Conservation (phyloP, 2,113 vertebrate genomes). For the Alethe castanea region DNA sequence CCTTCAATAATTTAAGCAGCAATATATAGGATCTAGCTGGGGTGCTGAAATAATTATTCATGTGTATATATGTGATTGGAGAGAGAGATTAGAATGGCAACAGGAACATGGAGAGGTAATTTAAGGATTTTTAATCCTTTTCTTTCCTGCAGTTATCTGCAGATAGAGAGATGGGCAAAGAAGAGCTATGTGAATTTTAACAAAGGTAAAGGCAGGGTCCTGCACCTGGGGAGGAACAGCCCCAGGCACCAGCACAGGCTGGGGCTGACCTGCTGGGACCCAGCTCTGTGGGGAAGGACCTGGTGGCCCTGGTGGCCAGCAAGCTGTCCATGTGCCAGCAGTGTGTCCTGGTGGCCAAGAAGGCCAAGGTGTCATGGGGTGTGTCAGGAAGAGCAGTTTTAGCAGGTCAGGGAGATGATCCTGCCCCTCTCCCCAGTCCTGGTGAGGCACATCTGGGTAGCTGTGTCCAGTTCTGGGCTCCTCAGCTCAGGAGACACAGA, state of each 20-base stretch:
- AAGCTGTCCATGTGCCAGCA: not conserved
- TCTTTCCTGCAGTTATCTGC: not conserved
- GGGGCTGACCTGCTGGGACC: not conserved
- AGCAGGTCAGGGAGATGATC: not conserved
- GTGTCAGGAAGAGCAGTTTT: not conserved
- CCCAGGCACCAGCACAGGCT: not conserved
- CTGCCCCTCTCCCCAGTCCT: not conserved
- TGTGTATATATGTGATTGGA: not conserved
- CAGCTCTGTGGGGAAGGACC: not conserved
- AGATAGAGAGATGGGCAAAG: not conserved
- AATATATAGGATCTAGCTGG: not conserved
- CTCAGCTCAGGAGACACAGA: rapidly evolving
- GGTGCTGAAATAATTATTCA: not conserved
- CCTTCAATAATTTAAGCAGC: not conserved
- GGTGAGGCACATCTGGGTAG: not conserved
- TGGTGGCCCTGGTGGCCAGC: not conserved
- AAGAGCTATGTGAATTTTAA: not conserved
- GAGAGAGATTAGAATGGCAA: not conserved
- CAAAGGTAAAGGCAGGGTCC: not conserved
- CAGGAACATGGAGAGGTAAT: not conserved
- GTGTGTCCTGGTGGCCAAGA: not conserved
- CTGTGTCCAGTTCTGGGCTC: not conserved
- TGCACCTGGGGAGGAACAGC: not conserved
- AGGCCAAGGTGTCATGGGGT: rapidly evolving
- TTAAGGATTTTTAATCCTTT: not conserved